These are phyloP conservation scores for Thaleichthys pacificus DNA, from an alignment of 2,797 vertebrate species.

Conservation along the genomic window DNA sequence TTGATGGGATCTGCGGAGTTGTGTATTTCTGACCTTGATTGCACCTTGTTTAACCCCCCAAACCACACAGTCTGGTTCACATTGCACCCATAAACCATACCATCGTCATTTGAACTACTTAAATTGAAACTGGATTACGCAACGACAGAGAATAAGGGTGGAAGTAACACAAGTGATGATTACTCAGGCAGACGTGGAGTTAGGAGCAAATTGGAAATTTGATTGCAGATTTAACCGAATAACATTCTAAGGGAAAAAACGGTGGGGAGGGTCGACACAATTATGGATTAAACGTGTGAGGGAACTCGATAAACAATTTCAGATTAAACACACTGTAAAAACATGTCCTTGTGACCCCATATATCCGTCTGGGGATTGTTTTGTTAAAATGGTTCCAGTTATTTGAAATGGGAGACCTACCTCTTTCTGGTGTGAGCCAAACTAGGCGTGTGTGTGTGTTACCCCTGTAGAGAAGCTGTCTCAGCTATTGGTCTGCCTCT, in stretches of 20 bases:
- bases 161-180: background rate
- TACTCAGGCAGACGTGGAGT: conserved; percentile 26
- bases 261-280: too few relatives aligned
- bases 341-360: background rate
- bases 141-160: conserved; percentile 9
- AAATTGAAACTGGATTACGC: conserved; percentile 23
- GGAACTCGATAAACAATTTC: background rate
- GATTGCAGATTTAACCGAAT: conserved; percentile 30
- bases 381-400: conserved; percentile 37
- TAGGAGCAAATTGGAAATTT: conserved; percentile 20
- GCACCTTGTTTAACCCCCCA: conserved; percentile 5
- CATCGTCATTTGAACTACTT: background rate
- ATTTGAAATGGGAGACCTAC: conserved; percentile 41
- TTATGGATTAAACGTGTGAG: background rate
- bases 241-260: too few relatives aligned
- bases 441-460: conserved; percentile 14
- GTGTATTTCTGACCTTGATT: conserved; percentile 54
- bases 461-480: conserved; percentile 36
- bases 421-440: conserved; percentile 27
- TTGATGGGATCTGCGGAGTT: conserved; percentile 38
- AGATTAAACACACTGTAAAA: background rate
- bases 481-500: conserved; percentile 58
- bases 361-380: conserved; percentile 36
- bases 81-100: conserved; percentile 15
- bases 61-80: conserved; percentile 32